Conservation (phyloP, 1,140 invertebrate genomes). For the Ladona fulva region DNA sequence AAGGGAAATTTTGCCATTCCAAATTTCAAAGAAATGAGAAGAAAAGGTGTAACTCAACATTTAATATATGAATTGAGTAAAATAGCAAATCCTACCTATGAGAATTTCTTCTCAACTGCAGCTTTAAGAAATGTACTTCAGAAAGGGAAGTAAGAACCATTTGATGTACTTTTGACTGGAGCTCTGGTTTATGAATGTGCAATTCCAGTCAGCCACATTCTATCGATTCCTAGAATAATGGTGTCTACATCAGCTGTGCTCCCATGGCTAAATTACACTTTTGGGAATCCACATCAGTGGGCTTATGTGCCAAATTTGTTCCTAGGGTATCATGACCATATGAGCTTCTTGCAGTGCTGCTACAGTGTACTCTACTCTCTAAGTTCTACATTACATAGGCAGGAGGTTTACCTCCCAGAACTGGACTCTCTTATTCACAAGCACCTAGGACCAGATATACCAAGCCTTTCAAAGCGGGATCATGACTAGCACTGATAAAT, state of each 20-base stretch:
- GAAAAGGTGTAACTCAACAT: not conserved
- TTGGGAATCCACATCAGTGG: slow-evolving; percentile 16
- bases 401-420: not conserved
- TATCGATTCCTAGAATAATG: not conserved
- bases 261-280: not conserved
- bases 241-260: not conserved
- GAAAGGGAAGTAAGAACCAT: not conserved
- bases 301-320: slow-evolving; percentile 13
- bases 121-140: not conserved
- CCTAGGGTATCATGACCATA: slow-evolving; percentile 8
- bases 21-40: not conserved
- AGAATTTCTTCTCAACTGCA: not conserved
- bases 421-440: not conserved
- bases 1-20: not conserved
- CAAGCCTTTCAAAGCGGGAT: slow-evolving; percentile 29
- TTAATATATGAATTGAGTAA: not conserved
- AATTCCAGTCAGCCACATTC: not conserved
- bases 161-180: not conserved
- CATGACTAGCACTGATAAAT: slow-evolving; percentile 30
- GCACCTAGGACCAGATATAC: slow-evolving; percentile 11
- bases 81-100: not conserved
- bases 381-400: not conserved
- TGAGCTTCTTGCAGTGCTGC: slow-evolving; percentile 23
- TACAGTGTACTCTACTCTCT: slow-evolving; percentile 18
- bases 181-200: not conserved